Conservation (phyloP, 2,888 invertebrate species). For the Ommatoiulus sabulosus region DNA sequence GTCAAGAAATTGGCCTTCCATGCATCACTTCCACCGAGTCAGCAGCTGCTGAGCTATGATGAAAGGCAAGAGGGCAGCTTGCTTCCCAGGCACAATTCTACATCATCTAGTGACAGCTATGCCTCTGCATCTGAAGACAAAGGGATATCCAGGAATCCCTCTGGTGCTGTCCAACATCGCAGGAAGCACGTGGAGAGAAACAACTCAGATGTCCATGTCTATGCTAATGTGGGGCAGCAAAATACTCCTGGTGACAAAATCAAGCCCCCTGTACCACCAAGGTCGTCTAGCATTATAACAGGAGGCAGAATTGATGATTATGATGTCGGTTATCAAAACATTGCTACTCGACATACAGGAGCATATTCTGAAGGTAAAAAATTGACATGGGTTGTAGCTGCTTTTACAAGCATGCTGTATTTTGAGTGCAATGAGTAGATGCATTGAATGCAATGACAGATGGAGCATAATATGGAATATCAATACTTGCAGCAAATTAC, state of each 20-base stretch:
- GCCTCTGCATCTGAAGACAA: conserved; percentile 50
- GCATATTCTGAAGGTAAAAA: conserved; percentile 52
- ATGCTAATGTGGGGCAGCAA: conserved; percentile 54
- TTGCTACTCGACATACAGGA: conserved; percentile 14
- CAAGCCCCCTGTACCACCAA: conserved; percentile 49
- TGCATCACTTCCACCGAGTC: conserved; percentile 88
- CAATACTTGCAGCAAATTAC: too few relatives aligned
- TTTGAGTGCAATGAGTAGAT: too few relatives aligned
- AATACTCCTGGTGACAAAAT: conserved; percentile 16
- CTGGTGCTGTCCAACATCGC: neutral
- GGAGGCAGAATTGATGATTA: neutral
- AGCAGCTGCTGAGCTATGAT: conserved; percentile 87
- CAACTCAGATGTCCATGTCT: conserved; percentile 53
- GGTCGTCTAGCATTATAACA: conserved; percentile 50
- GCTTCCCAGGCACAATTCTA: conserved; percentile 47
- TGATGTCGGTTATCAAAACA: neutral
- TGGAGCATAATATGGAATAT: too few relatives aligned
- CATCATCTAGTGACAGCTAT: conserved; percentile 54
- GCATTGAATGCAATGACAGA: too few relatives aligned
- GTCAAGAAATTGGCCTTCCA: conserved; percentile 93
- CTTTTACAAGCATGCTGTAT: too few relatives aligned
- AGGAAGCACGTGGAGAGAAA: conserved; percentile 21
- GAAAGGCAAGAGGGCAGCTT: neutral
- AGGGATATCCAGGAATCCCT: neutral
- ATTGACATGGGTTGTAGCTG: neutral